phyloP scores from a whole-genome alignment of 2,113 vertebrate genomes.

The Colaptes auratus region DNA sequence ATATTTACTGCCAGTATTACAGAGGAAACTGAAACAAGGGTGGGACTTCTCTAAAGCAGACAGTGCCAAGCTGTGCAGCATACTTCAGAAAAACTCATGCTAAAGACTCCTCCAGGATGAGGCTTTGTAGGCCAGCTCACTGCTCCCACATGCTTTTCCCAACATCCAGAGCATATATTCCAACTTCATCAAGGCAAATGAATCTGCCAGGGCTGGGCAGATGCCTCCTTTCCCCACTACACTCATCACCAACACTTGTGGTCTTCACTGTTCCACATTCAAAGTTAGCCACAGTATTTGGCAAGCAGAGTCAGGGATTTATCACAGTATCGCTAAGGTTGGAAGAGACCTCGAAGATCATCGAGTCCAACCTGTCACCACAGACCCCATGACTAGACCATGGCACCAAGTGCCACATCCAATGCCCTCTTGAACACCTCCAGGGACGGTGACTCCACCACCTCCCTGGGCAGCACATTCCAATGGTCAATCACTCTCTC shows the following conservation, averaged over 20 bases:
- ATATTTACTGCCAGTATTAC: background rate
- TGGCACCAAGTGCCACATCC: no score
- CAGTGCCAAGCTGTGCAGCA: background rate
- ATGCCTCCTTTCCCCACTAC: background rate
- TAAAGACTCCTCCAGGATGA: background rate
- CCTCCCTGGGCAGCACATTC: no score
- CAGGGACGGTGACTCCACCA: no score
- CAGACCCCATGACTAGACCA: no score
- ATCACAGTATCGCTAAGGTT: no score
- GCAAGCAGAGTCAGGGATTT: background rate
- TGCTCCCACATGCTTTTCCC: background rate
- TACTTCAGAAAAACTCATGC: background rate
- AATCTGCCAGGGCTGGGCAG: background rate
- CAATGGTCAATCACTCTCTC: no score
- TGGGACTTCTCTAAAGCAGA: background rate
- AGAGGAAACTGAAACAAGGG: background rate
- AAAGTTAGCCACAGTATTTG: background rate
- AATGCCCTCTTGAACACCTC: no score
- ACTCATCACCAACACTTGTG: fast-evolving
- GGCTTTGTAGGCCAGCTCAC: background rate
- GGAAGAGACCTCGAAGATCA: no score
- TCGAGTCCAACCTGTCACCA: no score
- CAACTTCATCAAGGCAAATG: background rate
- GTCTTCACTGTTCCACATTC: background rate
- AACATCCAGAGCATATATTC: no score